phyloP scores from a whole-genome alignment of 2,888 invertebrate species.

The Agonum fuliginosum region DNA sequence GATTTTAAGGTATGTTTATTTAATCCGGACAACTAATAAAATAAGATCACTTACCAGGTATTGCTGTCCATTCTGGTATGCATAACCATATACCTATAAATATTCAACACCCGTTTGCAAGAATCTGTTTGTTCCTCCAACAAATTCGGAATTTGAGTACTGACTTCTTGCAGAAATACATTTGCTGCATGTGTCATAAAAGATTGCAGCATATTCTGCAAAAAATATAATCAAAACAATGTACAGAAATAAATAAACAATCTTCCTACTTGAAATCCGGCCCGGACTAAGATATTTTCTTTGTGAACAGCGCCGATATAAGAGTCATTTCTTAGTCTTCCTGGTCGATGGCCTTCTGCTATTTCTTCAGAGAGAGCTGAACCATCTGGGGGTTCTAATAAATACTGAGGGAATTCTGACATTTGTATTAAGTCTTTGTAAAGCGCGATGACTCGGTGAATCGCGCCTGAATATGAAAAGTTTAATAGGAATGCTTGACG shows the following conservation, averaged over 20 bases:
- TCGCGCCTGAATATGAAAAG: slow-evolving; percentile 90
- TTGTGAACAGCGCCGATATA: slow-evolving; percentile 89
- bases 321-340: slow-evolving; percentile 86
- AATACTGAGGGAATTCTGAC: slow-evolving; percentile 87
- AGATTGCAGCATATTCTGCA: slow-evolving; percentile 85
- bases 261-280: slow-evolving; percentile 84
- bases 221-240: no score
- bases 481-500: slow-evolving; percentile 94
- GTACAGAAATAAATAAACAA: not conserved
- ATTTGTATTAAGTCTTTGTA: slow-evolving; percentile 97
- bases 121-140: slow-evolving; percentile 96
- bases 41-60: slow-evolving; percentile 85
- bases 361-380: slow-evolving; percentile 62
- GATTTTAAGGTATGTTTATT: no score
- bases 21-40: not conserved
- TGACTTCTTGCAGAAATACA: slow-evolving; percentile 88
- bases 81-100: slow-evolving; percentile 98
- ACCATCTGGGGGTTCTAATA: slow-evolving; percentile 81
- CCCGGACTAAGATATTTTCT: slow-evolving; percentile 87
- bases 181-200: slow-evolving; percentile 97
- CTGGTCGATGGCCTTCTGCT: slow-evolving; percentile 71
- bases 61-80: slow-evolving; percentile 93
- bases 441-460: slow-evolving; percentile 90
- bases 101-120: slow-evolving; percentile 95
- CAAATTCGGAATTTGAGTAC: slow-evolving; percentile 78